Conservation (phyloP, 2,797 vertebrate species). For the Lutjanus argentimaculatus region DNA sequence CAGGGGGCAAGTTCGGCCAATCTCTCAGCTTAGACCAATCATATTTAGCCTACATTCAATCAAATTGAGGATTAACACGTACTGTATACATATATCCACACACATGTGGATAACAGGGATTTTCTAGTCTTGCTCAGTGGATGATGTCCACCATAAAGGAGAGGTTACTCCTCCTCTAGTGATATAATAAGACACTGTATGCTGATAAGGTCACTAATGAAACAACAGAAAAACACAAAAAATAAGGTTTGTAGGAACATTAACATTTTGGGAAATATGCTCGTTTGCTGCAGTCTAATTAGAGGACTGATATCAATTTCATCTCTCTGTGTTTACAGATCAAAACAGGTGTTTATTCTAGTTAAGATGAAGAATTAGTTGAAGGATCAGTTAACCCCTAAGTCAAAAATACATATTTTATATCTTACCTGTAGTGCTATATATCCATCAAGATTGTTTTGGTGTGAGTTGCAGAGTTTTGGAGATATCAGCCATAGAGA, state of each 20-base stretch:
- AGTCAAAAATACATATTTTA: too few species aligned
- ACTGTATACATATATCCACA: background rate
- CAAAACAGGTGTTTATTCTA: background rate
- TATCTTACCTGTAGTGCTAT: too few species aligned
- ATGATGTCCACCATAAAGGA: background rate
- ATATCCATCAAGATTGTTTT: too few species aligned
- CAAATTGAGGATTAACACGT: background rate
- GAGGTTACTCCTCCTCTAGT: background rate
- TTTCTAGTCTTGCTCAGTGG: background rate
- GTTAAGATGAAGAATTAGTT: background rate
- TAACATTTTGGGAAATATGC: background rate
- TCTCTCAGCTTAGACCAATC: slow-evolving; percentile 8
- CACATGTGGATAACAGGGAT: background rate
- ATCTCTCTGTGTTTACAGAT: background rate
- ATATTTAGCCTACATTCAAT: slow-evolving; percentile 11
- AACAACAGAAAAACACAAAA: background rate
- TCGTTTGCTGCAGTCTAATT: background rate
- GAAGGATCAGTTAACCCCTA: background rate
- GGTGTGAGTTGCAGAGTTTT: too few species aligned
- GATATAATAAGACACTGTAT: too few species aligned
- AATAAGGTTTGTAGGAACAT: background rate
- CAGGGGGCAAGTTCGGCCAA: slow-evolving; percentile 20
- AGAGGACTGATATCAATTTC: background rate
- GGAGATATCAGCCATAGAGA: too few species aligned
- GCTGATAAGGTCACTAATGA: background rate